phyloP scores from a whole-genome alignment of 2,888 invertebrate genomes.

The Antheraea assamensis region DNA sequence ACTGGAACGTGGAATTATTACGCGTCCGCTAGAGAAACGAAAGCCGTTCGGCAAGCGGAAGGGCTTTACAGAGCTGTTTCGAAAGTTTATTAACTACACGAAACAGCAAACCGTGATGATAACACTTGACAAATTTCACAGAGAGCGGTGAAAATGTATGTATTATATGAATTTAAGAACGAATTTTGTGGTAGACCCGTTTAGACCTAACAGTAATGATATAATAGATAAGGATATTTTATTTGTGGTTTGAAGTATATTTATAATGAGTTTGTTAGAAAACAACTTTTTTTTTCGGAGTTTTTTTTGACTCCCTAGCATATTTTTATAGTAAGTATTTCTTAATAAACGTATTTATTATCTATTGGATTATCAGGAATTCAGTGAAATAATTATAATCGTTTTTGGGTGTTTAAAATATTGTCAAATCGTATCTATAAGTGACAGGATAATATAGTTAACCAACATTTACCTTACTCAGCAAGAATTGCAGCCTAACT shows the following conservation, averaged over 20 bases:
- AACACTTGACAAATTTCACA: conserved; percentile 22
- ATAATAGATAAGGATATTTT: neutral
- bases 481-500: conserved; percentile 1
- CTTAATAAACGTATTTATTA: neutral
- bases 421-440: neutral
- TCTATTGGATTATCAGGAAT: neutral
- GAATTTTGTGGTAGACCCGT: neutral
- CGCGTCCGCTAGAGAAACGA: conserved; percentile 14
- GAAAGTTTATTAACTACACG: conserved; percentile 20
- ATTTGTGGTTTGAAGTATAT: neutral
- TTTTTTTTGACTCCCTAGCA: neutral
- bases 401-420: neutral
- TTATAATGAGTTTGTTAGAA: neutral
- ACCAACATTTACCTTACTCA: conserved; percentile 21
- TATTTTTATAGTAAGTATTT: neutral
- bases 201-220: neutral
- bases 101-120: conserved; percentile 19
- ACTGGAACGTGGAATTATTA: neutral
- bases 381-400: neutral
- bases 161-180: neutral
- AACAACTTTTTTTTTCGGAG: neutral
- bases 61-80: conserved; percentile 17
- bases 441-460: conserved; percentile 7
- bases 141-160: neutral
- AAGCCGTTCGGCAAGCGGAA: conserved; percentile 13